A percentile compares a stretch with the other conserved stretches of the same genome.
These are phyloP conservation scores for Rhinopomastus cyanomelas DNA, from an alignment of 2,113 vertebrate species.

Conservation along the genomic window DNA sequence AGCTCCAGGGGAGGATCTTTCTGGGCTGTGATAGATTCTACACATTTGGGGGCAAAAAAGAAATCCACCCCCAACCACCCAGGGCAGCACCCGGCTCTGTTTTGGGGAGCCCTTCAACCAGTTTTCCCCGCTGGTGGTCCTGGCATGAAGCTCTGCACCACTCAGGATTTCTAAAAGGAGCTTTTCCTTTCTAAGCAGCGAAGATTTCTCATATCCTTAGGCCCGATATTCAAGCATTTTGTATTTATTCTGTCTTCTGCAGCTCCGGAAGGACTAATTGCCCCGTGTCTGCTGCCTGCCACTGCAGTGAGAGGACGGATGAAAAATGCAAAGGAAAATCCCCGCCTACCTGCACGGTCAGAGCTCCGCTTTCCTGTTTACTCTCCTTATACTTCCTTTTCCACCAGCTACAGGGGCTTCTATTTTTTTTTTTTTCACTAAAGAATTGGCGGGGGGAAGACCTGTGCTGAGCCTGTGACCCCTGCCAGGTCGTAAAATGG, in stretches of 20 bases:
- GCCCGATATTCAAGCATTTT: neutral
- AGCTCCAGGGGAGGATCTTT: neutral
- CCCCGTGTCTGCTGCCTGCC: slow-evolving; percentile 46
- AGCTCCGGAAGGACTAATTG: slow-evolving; percentile 62
- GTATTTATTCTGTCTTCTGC: neutral
- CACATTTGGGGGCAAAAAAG: neutral
- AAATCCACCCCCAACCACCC: neutral
- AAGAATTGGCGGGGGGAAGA: neutral
- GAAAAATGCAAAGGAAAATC: slow-evolving; percentile 80
- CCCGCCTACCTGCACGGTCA: slow-evolving; percentile 71
- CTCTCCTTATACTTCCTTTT: slow-evolving; percentile 81
- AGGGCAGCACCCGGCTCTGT: accelerated
- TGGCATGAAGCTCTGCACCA: neutral
- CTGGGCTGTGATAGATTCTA: neutral
- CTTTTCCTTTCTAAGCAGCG: neutral
- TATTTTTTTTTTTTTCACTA: neutral
- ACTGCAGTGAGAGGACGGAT: slow-evolving; percentile 79
- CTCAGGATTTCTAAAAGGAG: accelerated
- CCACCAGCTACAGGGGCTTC: neutral
- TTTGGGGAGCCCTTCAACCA: neutral
- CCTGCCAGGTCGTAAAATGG: neutral
- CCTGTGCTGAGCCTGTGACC: neutral
- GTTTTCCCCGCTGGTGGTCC: accelerated
- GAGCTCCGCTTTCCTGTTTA: slow-evolving; percentile 91
- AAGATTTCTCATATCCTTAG: neutral